Conservation (phyloP, 2,888 invertebrate genomes). For the Leptinotarsa haldemani region DNA sequence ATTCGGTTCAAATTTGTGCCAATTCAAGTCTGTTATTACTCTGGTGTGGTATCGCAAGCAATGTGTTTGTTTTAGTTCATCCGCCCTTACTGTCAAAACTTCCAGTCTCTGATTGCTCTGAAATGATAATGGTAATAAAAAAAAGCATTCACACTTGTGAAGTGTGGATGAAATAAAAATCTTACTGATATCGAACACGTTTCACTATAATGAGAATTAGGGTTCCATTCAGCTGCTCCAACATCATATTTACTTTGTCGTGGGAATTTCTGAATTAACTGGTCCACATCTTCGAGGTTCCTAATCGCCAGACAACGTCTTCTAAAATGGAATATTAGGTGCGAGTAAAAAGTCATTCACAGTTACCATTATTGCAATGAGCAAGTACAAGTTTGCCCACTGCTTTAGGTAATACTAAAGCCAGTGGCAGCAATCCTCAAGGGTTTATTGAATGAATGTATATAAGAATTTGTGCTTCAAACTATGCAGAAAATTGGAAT, state of each 20-base stretch:
- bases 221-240: slow-evolving; percentile 93
- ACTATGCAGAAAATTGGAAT: no score
- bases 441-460: no score
- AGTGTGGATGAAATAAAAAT: not conserved
- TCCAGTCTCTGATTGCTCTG: slow-evolving; percentile 91
- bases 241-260: slow-evolving; percentile 94
- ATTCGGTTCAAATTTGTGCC: slow-evolving; percentile 84
- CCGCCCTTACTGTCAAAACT: slow-evolving; percentile 82
- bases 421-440: no score
- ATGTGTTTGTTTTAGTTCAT: slow-evolving; percentile 74
- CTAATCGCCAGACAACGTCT: slow-evolving; percentile 84
- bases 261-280: slow-evolving; percentile 80
- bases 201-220: slow-evolving; percentile 79
- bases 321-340: slow-evolving; percentile 62
- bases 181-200: slow-evolving; percentile 88
- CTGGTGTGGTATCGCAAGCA: slow-evolving; percentile 85
- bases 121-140: slow-evolving; percentile 45
- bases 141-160: no score
- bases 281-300: slow-evolving; percentile 78
- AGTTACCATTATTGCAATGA: not conserved
- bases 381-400: no score
- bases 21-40: slow-evolving; percentile 91
- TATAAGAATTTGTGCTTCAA: no score
- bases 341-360: not conserved
- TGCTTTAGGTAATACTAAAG: no score